Conservation (phyloP, 2,797 vertebrate species). For the Hydrophis major region DNA sequence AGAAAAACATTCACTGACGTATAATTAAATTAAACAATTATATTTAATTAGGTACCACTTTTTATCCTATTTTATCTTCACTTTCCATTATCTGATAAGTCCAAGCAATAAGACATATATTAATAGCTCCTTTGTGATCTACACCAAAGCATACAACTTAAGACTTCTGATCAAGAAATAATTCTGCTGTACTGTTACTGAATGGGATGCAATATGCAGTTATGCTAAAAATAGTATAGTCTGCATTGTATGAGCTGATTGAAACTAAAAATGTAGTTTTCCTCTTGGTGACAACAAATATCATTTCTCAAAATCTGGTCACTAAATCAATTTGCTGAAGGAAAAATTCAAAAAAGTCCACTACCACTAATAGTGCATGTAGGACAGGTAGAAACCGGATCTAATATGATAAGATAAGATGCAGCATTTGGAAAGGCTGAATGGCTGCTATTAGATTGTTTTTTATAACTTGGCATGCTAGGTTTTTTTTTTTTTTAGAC, state of each 20-base stretch:
- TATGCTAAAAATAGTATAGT: not conserved
- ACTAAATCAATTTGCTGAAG: not conserved
- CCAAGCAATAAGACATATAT: not conserved
- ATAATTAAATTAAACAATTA: not conserved
- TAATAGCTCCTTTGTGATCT: not conserved
- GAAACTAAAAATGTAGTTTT: not conserved
- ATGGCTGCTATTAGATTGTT: not conserved
- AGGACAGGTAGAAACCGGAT: not conserved
- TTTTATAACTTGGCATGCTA: not conserved
- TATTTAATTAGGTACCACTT: not conserved
- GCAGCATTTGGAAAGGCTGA: not conserved
- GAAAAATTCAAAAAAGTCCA: not conserved
- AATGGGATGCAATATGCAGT: not conserved
- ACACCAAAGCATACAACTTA: not conserved
- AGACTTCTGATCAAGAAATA: not conserved
- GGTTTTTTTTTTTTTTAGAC: not conserved
- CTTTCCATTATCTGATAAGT: not conserved
- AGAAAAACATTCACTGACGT: not conserved
- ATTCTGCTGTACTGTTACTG: not conserved
- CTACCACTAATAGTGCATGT: not conserved
- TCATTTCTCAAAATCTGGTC: not conserved
- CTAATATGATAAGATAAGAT: not conserved
- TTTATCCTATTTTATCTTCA: not conserved
- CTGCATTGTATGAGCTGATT: not conserved
- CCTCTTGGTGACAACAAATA: not conserved